Evolutionary conservation across 1,140 invertebrate species (phyloP).

Genomic region (Monochamus saltuarius): DNA sequence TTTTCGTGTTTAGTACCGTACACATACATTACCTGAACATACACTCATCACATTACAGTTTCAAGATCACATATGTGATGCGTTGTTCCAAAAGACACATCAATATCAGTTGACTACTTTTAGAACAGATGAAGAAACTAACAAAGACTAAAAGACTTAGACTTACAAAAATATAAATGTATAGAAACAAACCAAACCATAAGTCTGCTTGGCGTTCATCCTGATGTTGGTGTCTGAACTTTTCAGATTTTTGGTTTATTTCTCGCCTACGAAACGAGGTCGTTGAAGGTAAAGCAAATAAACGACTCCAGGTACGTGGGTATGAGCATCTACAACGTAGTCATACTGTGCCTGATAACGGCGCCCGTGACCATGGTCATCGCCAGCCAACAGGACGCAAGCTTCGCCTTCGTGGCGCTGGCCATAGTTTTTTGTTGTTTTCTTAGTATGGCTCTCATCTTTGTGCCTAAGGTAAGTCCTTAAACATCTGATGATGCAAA

Average conservation of each 20-base stretch:
- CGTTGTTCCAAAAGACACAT: too few species aligned
- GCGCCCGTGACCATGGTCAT: conserved; percentile 97
- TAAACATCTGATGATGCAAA: background rate
- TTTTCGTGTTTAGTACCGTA: too few species aligned
- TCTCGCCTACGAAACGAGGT: conserved; percentile 95
- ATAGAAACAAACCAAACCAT: too few species aligned
- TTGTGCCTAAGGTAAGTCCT: conserved; percentile 86
- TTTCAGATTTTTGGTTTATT: conserved; percentile 89
- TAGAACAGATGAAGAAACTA: too few species aligned
- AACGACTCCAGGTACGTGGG: conserved; percentile 97
- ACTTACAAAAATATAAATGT: too few species aligned
- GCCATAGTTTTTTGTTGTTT: conserved; percentile 97
- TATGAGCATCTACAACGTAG: conserved; percentile 99
- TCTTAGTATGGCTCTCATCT: conserved; percentile 95
- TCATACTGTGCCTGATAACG: conserved; percentile 95
- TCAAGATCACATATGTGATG: too few species aligned
- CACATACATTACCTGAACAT: too few species aligned
- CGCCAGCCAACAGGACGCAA: conserved; percentile 93
- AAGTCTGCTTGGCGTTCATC: too few species aligned
- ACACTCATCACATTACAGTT: too few species aligned
- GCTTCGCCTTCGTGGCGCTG: conserved; percentile 93
- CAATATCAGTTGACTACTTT: too few species aligned
- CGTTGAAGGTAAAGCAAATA: conserved; percentile 91
- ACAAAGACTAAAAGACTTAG: too few species aligned
- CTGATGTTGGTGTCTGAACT: too few species aligned